Percentiles rank a stretch among this genome's conserved stretches.
These are phyloP conservation scores for Notodonta dromedarius DNA, from an alignment of 2,888 invertebrate species.

Conservation along the genomic window DNA sequence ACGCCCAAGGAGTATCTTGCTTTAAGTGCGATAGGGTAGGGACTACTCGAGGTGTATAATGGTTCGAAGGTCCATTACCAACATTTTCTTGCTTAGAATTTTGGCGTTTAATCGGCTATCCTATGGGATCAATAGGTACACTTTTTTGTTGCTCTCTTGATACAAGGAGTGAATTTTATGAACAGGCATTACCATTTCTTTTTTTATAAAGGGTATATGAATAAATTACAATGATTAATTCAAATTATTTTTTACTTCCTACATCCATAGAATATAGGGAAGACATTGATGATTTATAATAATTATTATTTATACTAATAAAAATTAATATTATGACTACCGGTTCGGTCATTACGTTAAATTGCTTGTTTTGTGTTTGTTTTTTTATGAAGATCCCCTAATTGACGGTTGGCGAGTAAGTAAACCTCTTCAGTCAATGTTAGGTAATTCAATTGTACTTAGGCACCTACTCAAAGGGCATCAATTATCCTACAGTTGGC, in stretches of 20 bases:
- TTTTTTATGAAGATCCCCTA: slow-evolving; percentile 5
- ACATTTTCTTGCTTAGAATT: too few relatives aligned
- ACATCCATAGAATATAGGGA: background rate
- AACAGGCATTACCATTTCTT: too few relatives aligned
- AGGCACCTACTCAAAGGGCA: background rate
- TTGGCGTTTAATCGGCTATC: too few relatives aligned
- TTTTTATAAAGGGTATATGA: too few relatives aligned
- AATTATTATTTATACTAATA: background rate
- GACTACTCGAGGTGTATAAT: too few relatives aligned
- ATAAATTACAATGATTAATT: too few relatives aligned
- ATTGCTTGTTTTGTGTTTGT: slow-evolving; percentile 1
- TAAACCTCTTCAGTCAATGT: background rate
- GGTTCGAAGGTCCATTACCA: too few relatives aligned
- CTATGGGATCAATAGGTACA: too few relatives aligned
- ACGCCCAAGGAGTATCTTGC: too few relatives aligned
- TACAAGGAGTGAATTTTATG: too few relatives aligned
- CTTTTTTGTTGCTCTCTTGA: too few relatives aligned
- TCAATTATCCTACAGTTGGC: background rate
- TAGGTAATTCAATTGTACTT: slow-evolving; percentile 13
- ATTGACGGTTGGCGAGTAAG: background rate
- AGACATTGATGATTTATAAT: background rate
- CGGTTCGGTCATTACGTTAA: background rate
- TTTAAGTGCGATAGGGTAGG: too few relatives aligned
- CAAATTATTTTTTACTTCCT: background rate
- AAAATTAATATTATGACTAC: background rate